Evolutionary conservation across 2,113 vertebrate species (phyloP).

Genomic region (Tachuris rubrigastra): DNA sequence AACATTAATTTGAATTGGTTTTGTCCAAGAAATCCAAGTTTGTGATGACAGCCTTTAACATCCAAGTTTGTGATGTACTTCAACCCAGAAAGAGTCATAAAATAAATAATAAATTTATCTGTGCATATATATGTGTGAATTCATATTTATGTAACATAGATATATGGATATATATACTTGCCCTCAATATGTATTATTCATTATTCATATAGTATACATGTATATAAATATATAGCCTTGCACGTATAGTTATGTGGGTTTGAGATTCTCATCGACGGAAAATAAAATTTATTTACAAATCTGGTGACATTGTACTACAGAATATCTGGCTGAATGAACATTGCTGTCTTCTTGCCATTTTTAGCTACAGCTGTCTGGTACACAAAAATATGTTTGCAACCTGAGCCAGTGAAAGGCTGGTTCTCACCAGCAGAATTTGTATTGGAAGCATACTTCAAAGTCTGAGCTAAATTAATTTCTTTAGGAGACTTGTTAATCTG

Average conservation of each 20-base stretch:
- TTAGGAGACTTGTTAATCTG: background rate
- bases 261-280: background rate
- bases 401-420: background rate
- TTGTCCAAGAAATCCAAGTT: background rate
- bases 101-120: background rate
- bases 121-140: too few species aligned
- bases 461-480: background rate
- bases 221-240: accelerated
- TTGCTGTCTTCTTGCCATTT: background rate
- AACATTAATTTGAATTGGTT: background rate
- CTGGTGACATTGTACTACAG: background rate
- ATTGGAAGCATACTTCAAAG: background rate
- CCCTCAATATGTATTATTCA: background rate
- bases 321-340: background rate
- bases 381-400: background rate
- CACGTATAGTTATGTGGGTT: background rate
- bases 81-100: background rate
- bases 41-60: background rate
- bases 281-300: background rate
- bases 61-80: background rate
- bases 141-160: background rate
- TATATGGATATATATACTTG: too few species aligned
- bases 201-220: background rate
- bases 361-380: background rate
- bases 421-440: background rate